Base-by-base conservation (phyloP, 2,113 vertebrate genomes). In the Caloenas nicobarica region DNA sequence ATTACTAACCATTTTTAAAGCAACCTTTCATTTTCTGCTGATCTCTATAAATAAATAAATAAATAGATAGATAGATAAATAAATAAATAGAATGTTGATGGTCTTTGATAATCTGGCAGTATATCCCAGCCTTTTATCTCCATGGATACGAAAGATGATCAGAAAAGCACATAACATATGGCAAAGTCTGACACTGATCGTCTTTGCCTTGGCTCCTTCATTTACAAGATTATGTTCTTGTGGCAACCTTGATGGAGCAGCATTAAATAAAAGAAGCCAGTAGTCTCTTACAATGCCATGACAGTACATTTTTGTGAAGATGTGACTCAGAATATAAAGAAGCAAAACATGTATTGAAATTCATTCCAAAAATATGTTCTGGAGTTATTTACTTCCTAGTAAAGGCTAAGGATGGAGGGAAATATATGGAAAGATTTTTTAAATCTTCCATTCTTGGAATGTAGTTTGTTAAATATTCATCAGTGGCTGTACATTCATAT, bases 111-210 rank as follows among this genome's bases (percentile, higher is more conserved):
- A 96, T 93, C 83, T 62, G 33, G 24, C 29, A 48, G 51, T 22
- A 25, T 69, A 40, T 83, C 85, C 70, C 51, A 86, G 50, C 16
- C 66, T 96, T 96, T 97, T 78, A 95, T 95, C 58, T 93, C 70
- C 40, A 38, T 26, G 58, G 80, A 79, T n/a, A n/a, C 64, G 24
- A 91, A 54, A 94, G 68, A 53, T 13, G 31, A 95, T 69, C 86
- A 96, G 70, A 78, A 97, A 96, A 88, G 71, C 74, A 58, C 50
- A 79, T 79, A 65, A 84, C 51, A 40, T 40, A 57, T 64, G 81
- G 88, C 91, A 94, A 82, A 97, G n/a, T 36, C 62, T 79, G 88
- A 88, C 83, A 90, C 60, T 77, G 91, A 91, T 92, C 31, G 0
- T 89, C 91, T 95, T 96, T 91, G 72, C 86, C 65, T 91, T 89